Evolutionary conservation across 2,113 vertebrate genomes (phyloP), one percentile per base, ranked within the genome.

Genomic region (Lutjanus erythropterus): DNA sequence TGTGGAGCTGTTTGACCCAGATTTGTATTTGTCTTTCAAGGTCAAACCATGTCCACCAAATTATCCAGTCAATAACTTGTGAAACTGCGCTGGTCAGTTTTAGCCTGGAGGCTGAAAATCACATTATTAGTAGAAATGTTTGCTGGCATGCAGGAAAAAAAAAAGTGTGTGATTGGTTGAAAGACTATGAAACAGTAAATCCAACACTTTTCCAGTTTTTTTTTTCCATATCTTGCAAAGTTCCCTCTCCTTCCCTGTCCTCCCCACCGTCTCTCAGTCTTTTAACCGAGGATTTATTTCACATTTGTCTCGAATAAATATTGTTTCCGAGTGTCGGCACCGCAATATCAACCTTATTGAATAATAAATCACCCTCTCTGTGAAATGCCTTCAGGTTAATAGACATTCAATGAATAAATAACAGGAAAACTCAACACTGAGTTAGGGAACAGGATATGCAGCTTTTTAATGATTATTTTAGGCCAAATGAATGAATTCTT

Each of bases 361-460:
- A 90, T 89, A 83, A 86, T 84, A 80, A 81, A 84, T 83, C 41
- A 59, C 16, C 62, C 65, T 70, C 64, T 58, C 64, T 81, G 68
- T 87, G 75, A 83, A 83, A 86, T 72, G 78, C 81, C 83, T 91
- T 81, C 81, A 89, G 87, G 89, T 92, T 88, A 89, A 88, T 79
- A 88, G 86, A 89, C 71, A 77, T 71, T 84, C 60, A 69, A 83
- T 91, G 82, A 92, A 89, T 91, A 89, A 90, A 91, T 88, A 82
- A 93, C 21, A 27, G 41, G 52, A 58, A 66, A 80, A 71, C 53
- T 75, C 76, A 19, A 67, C 80, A 21, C 44, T 25, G 74, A 87
- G 66, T 89, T 79, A 52, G 65, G 41, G 44, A 84, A 47, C 55
- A 67, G 76, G 81, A 90, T 83, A 67, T 77, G 61, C 49, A 6